Base-by-base conservation (phyloP, 2,113 vertebrate genomes). In the Eleginops maclovinus region DNA sequence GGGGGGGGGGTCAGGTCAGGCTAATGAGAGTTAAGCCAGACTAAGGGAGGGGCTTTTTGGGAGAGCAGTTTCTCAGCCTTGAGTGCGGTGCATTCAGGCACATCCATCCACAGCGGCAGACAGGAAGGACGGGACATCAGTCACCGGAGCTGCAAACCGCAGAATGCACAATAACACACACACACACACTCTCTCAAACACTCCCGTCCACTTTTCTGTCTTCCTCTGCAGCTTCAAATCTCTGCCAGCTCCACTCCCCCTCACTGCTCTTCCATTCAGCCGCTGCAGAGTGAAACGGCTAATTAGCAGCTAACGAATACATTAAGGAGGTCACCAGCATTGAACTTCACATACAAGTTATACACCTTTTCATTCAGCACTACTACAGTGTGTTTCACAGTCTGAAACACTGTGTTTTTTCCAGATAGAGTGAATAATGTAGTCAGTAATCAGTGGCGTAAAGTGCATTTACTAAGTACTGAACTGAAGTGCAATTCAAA, bases 81-180 rank as follows among this genome's bases (percentile, higher is more conserved):
- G 86, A 82, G 71, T 47, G 77, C 28, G 22, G 61, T 9, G 46
- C 67, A 81, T 69, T 75, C 15, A 19, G 31, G 58, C 68, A 60
- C 84, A 91, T 92, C 82, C 81, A 89, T 91, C 84, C 87, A 70
- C 64, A 40, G 4, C 21, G 26, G 72, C 73, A 59, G 72, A 80
- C 67, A 72, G 79, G 69, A 83, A 82, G 76, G 72, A 87, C 40
- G 26, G 81, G 56, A 77, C 88, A 89, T 93, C 86, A 69, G 86
- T 89, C 88, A 91, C 66, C 6, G 9, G 47, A 77, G 76, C 79
- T 74, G 71, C 82, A 85, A 69, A 81, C 82, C 55, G 53, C 80
- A 84, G 76, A 83, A 71, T 54, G 66, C 67, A 72, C 31, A 36
- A 36, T 36, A 36, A 26, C 59, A 24, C 46, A 74, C 43, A 28